A percentile compares a stretch with the other conserved stretches of the same genome.
phyloP scores from a whole-genome alignment of 2,797 vertebrate species.

The Myotis planiceps region DNA sequence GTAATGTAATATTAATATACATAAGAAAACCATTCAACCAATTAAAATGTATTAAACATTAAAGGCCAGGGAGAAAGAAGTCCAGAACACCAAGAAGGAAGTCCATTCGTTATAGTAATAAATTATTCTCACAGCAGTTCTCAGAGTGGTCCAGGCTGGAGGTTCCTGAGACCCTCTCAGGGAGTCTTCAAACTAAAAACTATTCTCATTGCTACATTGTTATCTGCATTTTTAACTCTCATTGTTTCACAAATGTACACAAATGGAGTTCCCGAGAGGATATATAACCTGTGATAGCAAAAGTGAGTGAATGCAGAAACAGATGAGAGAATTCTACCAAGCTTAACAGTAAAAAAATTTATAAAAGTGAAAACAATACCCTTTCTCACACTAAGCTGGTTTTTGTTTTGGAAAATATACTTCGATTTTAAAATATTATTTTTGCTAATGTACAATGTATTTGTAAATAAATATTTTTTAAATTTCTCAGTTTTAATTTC shows the following conservation, averaged over 20 bases:
- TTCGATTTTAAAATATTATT: constrained; percentile 35
- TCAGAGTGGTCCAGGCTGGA: neutral
- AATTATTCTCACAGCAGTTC: neutral
- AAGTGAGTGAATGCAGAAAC: neutral
- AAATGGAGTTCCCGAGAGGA: neutral
- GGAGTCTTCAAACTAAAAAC: neutral
- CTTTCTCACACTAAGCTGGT: neutral
- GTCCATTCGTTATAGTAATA: neutral
- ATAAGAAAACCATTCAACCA: neutral
- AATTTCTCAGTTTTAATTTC: constrained; percentile 5
- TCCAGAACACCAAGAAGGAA: neutral
- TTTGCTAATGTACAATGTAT: neutral
- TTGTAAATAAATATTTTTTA: neutral
- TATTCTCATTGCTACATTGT: neutral
- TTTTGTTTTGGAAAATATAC: neutral
- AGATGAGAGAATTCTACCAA: neutral
- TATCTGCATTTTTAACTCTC: neutral
- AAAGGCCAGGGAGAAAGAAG: neutral
- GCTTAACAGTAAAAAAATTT: neutral
- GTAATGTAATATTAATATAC: neutral
- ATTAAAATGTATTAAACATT: constrained; percentile 36
- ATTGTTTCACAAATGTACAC: neutral
- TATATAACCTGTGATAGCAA: neutral
- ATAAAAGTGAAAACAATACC: neutral
- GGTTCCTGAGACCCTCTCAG: neutral